Evolutionary conservation across 2,797 vertebrate genomes (phyloP), one percentile per base, ranked within the genome.

Genomic region (Choloepus didactylus): DNA sequence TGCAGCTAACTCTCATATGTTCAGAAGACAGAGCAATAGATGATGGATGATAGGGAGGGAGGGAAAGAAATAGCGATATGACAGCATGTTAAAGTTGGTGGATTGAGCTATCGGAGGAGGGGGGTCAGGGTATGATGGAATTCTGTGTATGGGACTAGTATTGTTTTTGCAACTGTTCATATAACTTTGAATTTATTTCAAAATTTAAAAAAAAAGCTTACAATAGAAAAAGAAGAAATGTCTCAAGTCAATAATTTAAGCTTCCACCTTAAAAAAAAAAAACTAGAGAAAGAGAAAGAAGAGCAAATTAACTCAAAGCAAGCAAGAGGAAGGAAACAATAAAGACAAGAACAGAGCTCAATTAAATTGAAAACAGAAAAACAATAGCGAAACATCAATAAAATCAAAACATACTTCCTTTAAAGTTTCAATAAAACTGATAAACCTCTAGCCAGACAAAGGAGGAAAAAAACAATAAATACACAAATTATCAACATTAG

Each of bases 271-370:
- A 35, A 44, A 83, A 62, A 79, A 87, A 49, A 49, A 49, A 49
- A 49, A 49, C 12, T 49, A 49, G 49, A 89, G 56, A n/a, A 27
- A 66, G 19, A 66, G 35, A 73, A n/a, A 85, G 6, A 73, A 82
- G 14, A 81, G 14, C 3, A 91, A 92, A 75, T 85, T 73, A 91
- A 96, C n/a, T 87, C 51, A 87, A 93, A 92, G 23, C 41, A 91
- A 73, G 29, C 38, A 67, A 19, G 90, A 80, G 23, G 6, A 85
- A 95, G 27, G 94, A 81, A 73, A 49, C 5, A 93, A 87, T 23
- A 82, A 95, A 83, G 49, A 35, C n/a, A 75, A 76, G 60, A 96
- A 49, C 3, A 94, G 66, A 94, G 92, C 54, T 75, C 70, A 83
- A 49, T 49, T 38, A 87, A n/a, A 72, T 6, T 46, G 5, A 80